A percentile compares a stretch with the other conserved stretches of the same genome.
These are phyloP conservation scores for Typhlomys cinereus DNA, from an alignment of 2,113 vertebrate genomes.

Conservation along the genomic window DNA sequence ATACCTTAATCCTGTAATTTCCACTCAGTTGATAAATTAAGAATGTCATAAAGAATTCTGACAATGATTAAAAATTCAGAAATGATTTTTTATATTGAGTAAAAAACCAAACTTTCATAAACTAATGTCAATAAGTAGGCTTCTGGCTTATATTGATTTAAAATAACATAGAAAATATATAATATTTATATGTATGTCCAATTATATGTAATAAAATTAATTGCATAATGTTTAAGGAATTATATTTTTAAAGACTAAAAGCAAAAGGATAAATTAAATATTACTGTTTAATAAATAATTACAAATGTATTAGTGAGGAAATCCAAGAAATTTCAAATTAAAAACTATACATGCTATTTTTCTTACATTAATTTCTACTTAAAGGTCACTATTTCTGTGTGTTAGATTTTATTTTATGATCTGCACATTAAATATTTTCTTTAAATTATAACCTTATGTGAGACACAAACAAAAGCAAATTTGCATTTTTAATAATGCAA, in stretches of 20 bases:
- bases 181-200: slow-evolving; percentile 9
- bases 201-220: slow-evolving; percentile 63
- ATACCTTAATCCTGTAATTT: too few relatives aligned
- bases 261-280: slow-evolving; percentile 72
- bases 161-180: not conserved
- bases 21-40: not conserved
- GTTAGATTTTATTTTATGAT: slow-evolving; percentile 76
- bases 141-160: not conserved
- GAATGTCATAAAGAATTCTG: not conserved
- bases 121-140: slow-evolving; percentile 55
- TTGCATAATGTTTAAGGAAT: slow-evolving; percentile 58
- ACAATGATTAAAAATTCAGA: not conserved
- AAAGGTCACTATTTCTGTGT: slow-evolving; percentile 57
- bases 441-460: slow-evolving; percentile 77
- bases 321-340: slow-evolving; percentile 75
- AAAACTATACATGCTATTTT: slow-evolving; percentile 66
- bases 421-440: slow-evolving; percentile 85
- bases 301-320: slow-evolving; percentile 74
- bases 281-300: slow-evolving; percentile 74
- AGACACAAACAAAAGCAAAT: slow-evolving; percentile 82
- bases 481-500: slow-evolving; percentile 84
- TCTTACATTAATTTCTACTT: slow-evolving; percentile 69
- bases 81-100: slow-evolving; percentile 57
- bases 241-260: slow-evolving; percentile 69
- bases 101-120: slow-evolving; percentile 55